Evolutionary conservation across 2,888 invertebrate species (phyloP).

Genomic region (Aradus depressus): DNA sequence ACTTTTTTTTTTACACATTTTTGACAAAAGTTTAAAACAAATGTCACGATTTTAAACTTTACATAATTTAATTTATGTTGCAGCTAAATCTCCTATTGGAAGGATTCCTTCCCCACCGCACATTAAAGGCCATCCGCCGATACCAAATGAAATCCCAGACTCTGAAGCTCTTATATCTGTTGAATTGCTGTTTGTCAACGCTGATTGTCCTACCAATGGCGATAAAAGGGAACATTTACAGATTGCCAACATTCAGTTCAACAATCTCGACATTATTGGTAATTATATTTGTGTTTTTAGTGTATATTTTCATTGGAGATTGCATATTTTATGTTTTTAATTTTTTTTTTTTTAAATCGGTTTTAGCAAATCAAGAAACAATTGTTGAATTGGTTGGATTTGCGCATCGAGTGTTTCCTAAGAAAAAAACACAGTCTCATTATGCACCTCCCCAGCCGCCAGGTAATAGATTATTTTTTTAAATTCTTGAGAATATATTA

Average conservation of each 20-base stretch:
- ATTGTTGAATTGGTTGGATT: conserved; percentile 89
- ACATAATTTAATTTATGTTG: no score
- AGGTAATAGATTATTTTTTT: conserved; percentile 5
- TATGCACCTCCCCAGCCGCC: conserved; percentile 28
- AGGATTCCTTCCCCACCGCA: conserved; percentile 24
- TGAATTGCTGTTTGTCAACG: conserved; percentile 64
- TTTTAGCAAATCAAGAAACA: conserved; percentile 83
- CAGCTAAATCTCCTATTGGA: conserved; percentile 25
- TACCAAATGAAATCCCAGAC: conserved; percentile 22
- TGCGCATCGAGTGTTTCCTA: conserved; percentile 53
- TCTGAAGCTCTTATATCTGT: conserved; percentile 62
- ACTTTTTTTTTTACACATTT: no score
- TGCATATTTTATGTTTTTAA: neutral
- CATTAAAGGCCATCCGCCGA: conserved; percentile 12
- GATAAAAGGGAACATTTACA: conserved; percentile 44
- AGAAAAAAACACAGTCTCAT: conserved; percentile 30
- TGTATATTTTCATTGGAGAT: neutral
- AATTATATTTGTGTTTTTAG: conserved; percentile 33
- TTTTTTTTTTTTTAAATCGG: conserved; percentile 27
- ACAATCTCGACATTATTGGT: conserved; percentile 90
- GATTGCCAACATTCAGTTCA: conserved; percentile 81
- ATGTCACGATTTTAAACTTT: no score
- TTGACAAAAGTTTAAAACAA: no score
- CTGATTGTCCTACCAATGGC: conserved; percentile 41
- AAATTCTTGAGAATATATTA: neutral